These are phyloP conservation scores for Poecilia picta DNA, from an alignment of 2,797 vertebrate genomes.

Conservation along the genomic window DNA sequence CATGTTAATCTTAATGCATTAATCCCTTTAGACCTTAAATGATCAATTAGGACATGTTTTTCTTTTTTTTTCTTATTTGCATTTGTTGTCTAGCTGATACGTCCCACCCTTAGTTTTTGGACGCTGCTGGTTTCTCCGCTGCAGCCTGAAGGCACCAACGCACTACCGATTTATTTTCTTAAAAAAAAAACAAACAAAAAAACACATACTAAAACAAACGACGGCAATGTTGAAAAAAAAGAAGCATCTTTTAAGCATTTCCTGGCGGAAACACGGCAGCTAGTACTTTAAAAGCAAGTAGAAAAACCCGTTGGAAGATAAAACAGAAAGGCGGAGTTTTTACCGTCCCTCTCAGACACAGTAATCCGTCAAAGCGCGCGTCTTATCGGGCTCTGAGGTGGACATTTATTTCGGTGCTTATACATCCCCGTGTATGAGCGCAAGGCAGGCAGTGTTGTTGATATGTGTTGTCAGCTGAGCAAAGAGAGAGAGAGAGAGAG, in stretches of 20 bases:
- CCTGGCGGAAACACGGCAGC: not conserved
- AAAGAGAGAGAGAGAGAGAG: conserved; percentile 2
- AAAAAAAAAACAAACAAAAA: no score
- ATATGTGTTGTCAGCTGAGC: conserved; percentile 66
- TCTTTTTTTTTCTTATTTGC: not conserved
- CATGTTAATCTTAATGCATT: not conserved
- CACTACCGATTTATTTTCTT: not conserved
- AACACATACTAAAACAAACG: not conserved
- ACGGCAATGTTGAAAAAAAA: not conserved
- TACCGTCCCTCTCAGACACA: conserved; percentile 33
- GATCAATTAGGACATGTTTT: not conserved
- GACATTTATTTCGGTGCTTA: conserved; percentile 45
- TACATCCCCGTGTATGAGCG: conserved; percentile 11
- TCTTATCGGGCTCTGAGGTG: conserved; percentile 42
- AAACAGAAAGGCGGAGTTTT: conserved; percentile 13
- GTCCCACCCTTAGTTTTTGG: not conserved
- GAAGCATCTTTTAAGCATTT: not conserved
- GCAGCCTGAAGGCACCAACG: not conserved
- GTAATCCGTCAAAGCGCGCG: conserved; percentile 45
- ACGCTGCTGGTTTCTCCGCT: not conserved
- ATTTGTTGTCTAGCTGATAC: not conserved
- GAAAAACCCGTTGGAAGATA: conserved; percentile 13
- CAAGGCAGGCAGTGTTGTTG: conserved; percentile 31
- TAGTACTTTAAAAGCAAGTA: not conserved
- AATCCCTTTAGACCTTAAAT: not conserved